Evolutionary conservation across 2,797 vertebrate genomes (phyloP), one percentile per base, ranked within the genome.

Genomic region (Loriculus beryllinus): DNA sequence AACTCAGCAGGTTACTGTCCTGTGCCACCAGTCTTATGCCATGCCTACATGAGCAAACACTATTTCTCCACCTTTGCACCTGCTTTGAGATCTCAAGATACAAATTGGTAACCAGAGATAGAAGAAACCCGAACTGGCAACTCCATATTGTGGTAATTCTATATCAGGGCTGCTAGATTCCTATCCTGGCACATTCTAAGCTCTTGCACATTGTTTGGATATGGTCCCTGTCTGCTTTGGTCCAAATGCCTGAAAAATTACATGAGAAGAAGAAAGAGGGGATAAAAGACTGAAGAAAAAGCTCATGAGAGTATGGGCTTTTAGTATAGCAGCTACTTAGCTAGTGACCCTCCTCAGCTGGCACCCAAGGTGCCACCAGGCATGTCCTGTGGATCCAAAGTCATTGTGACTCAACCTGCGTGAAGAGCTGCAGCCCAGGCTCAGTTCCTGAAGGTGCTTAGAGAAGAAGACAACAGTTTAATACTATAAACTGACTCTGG

Each of bases 391-490:
- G 12, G 22, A 31, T 77, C 37, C 48, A 43, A 47, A 67, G 31
- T 7, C 3, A 2, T 31, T 3, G 0, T 25, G 43, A 79, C 35
- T 75, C 37, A 49, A 20, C 12, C 42, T 1, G 1, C 57, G 48
- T 60, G 40, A 86, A 76, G 28, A 74, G 25, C 31, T 1, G 4
- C n/a, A 78, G 12, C 4, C 11, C 8, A 56, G 14, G 18, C n/a
- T 91, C 51, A 49, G 10, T 5, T 85, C 22, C 48, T 21, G 17
- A 3, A 22, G 6, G 5, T 28, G 23, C 19, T 59, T 25, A 57
- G 45, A 62, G 21, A 80, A 52, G 35, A 76, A 57, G 35, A 33
- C 21, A 74, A 23, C 26, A 35, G 33, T 62, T 87, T 57, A 35
- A 40, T 71, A 43, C 23, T n/a, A 14, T 47, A 86, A 52, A 59